phyloP scores from a whole-genome alignment of 1,140 invertebrate species.

The Archivesica marissinica region DNA sequence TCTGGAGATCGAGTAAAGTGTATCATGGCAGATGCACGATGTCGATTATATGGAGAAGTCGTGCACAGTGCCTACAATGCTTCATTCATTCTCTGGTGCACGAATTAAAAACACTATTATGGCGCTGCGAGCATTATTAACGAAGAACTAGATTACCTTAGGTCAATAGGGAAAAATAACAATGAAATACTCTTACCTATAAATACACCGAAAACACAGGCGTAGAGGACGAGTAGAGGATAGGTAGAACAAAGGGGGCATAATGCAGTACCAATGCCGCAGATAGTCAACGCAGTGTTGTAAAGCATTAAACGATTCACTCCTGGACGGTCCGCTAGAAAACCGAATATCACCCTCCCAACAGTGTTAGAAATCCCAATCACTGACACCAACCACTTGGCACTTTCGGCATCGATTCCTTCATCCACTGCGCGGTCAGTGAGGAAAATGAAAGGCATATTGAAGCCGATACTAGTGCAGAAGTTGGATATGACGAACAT shows the following conservation, averaged over 20 bases:
- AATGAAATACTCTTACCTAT: constrained; percentile 88
- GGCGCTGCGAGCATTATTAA: no score
- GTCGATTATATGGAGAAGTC: no score
- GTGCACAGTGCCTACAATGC: no score
- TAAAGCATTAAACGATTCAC: constrained; percentile 90
- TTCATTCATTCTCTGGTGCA: no score
- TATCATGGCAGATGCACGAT: no score
- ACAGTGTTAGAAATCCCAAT: constrained; percentile 89
- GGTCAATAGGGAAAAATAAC: no score
- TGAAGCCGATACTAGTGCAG: constrained; percentile 97
- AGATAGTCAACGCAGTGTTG: constrained; percentile 92
- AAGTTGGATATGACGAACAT: constrained; percentile 97
- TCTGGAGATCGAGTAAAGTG: no score
- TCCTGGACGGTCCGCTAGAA: constrained; percentile 85
- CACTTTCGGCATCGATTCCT: constrained; percentile 88
- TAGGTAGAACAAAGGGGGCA: constrained; percentile 90
- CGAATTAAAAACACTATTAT: no score
- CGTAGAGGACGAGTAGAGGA: constrained; percentile 89
- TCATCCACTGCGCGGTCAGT: constrained; percentile 82
- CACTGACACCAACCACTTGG: constrained; percentile 95
- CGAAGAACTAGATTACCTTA: no score
- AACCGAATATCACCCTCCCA: constrained; percentile 85
- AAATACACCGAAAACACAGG: constrained; percentile 93
- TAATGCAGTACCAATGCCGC: constrained; percentile 90
- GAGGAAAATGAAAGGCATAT: constrained; percentile 95